Evolutionary conservation across 2,113 vertebrate genomes (phyloP).

Genomic region (Scalopus aquaticus): DNA sequence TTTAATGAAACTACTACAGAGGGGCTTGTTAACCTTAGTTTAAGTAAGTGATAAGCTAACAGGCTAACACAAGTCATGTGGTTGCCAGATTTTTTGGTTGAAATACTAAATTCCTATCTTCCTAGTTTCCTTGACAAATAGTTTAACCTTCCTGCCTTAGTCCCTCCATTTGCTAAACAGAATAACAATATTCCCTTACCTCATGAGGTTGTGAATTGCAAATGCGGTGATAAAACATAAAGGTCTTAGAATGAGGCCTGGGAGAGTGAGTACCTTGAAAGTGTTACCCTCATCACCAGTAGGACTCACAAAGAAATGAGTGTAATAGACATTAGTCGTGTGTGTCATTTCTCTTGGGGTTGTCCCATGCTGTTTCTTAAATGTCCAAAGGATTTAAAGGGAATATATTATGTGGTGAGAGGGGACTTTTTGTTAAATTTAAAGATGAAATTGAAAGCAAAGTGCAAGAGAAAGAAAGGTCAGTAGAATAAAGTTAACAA

Average conservation of each 20-base stretch:
- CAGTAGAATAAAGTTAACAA: not conserved
- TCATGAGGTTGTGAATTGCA: not conserved
- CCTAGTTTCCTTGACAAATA: not conserved
- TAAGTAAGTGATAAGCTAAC: not conserved
- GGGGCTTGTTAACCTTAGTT: conserved; percentile 40
- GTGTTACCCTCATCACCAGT: not conserved
- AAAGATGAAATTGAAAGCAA: conserved; percentile 37
- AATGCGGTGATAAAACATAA: not conserved
- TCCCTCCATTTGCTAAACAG: not conserved
- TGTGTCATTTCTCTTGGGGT: not conserved
- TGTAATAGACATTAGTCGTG: not conserved
- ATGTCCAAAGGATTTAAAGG: not conserved
- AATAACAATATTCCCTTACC: not conserved
- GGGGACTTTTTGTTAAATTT: not conserved
- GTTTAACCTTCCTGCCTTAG: not conserved
- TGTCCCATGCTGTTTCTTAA: not conserved
- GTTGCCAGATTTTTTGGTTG: not conserved
- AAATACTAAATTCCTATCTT: not conserved
- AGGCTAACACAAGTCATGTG: no score
- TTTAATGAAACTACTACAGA: conserved; percentile 36
- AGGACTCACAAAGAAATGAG: not conserved
- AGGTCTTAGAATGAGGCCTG: not conserved
- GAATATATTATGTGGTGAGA: not conserved
- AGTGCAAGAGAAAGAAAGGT: not conserved
- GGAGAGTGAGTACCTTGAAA: not conserved